These are phyloP conservation scores for Hecatera dysodea DNA, from an alignment of 2,888 invertebrate genomes.

Conservation along the genomic window DNA sequence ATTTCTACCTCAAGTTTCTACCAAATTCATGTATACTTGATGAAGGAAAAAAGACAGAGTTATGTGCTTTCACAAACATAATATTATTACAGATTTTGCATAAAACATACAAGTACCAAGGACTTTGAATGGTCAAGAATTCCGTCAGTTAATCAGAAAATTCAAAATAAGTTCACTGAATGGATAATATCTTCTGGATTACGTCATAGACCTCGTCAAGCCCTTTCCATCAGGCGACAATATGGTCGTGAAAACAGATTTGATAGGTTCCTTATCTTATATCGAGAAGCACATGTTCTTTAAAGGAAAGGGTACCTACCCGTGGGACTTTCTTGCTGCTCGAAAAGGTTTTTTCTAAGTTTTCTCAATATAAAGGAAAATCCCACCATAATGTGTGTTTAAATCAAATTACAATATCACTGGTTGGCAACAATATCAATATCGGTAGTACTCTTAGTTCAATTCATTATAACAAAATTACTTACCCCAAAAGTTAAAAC, in stretches of 20 bases:
- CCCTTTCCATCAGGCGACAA: neutral
- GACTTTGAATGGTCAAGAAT: neutral
- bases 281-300: too few relatives aligned
- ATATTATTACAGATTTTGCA: too few relatives aligned
- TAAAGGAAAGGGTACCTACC: too few relatives aligned
- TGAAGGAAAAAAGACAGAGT: too few relatives aligned
- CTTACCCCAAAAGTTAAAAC: neutral
- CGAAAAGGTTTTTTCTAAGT: too few relatives aligned
- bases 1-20: too few relatives aligned
- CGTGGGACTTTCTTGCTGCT: too few relatives aligned
- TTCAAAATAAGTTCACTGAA: neutral
- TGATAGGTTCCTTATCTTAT: neutral
- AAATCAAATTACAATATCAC: neutral
- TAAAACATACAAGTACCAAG: too few relatives aligned
- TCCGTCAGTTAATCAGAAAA: neutral
- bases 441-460: neutral
- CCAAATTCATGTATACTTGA: too few relatives aligned
- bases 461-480: conserved; percentile 8
- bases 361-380: too few relatives aligned
- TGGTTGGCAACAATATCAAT: neutral
- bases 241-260: neutral
- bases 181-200: neutral
- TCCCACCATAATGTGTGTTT: neutral
- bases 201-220: neutral
- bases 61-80: too few relatives aligned